Percentiles rank a stretch among this genome's conserved stretches.
phyloP scores from a whole-genome alignment of 2,888 invertebrate species.

The Drosophila fungiperda region DNA sequence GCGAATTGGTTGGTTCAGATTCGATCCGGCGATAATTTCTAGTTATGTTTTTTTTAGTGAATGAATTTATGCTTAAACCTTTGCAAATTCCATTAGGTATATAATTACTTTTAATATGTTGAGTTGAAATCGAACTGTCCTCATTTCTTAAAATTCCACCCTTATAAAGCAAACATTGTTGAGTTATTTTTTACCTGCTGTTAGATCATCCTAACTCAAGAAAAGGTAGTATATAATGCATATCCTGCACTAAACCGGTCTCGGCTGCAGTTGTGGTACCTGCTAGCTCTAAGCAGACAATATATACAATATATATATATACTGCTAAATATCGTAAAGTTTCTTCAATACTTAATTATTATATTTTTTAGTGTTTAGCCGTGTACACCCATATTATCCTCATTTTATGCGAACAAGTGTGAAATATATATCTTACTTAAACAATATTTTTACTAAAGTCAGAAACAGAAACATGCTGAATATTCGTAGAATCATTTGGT shows the following conservation, averaged over 20 bases:
- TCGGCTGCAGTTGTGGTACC: not conserved
- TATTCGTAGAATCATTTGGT: not conserved
- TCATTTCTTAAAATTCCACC: not conserved
- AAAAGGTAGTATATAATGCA: not conserved
- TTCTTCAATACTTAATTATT: too few species aligned
- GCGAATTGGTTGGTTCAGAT: not conserved
- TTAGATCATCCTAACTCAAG: not conserved
- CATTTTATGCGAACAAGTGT: not conserved
- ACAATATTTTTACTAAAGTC: not conserved
- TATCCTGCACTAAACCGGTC: not conserved
- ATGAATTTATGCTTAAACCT: not conserved
- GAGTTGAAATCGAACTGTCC: not conserved
- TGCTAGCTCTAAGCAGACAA: not conserved
- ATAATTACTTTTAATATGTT: not conserved
- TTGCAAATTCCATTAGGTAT: not conserved
- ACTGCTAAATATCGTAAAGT: too few species aligned
- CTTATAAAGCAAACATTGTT: not conserved
- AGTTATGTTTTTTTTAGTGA: not conserved
- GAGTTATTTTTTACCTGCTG: not conserved
- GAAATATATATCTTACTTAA: not conserved
- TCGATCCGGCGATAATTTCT: slow-evolving; percentile 9
- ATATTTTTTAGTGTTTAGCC: too few species aligned
- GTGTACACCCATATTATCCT: not conserved
- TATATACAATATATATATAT: too few species aligned
- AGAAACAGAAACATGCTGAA: not conserved